Base-by-base conservation (phyloP, 2,888 invertebrate species). In the Cetonia aurata region DNA sequence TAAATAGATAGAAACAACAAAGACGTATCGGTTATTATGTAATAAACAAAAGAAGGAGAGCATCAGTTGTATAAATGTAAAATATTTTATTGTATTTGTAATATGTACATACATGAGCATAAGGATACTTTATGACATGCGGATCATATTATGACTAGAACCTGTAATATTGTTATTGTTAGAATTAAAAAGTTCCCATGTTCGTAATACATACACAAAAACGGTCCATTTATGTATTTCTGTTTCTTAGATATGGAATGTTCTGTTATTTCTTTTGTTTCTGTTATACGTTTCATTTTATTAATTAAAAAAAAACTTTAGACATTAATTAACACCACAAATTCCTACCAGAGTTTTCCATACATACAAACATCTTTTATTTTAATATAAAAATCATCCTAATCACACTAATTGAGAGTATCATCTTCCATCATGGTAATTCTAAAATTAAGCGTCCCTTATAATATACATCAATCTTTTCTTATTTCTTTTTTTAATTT, bases 121-220 rank as follows among this genome's bases (percentile, higher is more conserved):
- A 37, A 37, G 10, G 37, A 37, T 37, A 60, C 15, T 3, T 31
- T 25, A 46, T 42, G 13, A 9, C 48, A 62, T 46, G 13, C 46
- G 69, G 55, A 55, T 65, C 69, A 31, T 69, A 15, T 60, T 46
- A 55, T 69, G 69, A 69, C 69, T 69, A 69, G 69, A 69, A 69
- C 69, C 62, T 69, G 44, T 62, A 42, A 42, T 52, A 53, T 68
- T 57, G 48, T 57, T 56, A 68, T 68, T 68, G 67, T 66, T 37
- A 48, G 8, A 48, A 17, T n/a, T 6, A 48, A 48, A 15, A 8
- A 10, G 10, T 3, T 48, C 17, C 48, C 17, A 1, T 48, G 4
- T 48, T 13, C n/a, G 3, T 37, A 37, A 33, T 33, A 31, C 13
- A 10, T 31, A 31, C 50, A 50, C 50, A 65, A 65, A 62, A 65